These are phyloP conservation scores for Platalea minor DNA, from an alignment of 2,797 vertebrate genomes.

Conservation along the genomic window DNA sequence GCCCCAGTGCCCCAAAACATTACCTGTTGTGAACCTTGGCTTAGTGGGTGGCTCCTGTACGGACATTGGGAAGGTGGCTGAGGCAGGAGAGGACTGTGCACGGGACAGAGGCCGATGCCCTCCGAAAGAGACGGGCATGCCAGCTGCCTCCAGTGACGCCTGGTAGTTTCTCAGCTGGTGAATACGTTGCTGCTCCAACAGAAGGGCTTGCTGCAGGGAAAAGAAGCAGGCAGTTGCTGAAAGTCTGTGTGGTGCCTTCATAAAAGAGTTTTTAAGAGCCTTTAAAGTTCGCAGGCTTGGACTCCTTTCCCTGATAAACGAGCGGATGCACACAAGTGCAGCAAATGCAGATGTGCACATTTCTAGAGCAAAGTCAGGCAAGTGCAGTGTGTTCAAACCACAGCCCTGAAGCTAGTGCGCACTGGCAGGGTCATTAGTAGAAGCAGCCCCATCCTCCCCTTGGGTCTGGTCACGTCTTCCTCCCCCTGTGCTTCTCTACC, in stretches of 20 bases:
- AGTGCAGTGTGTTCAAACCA: background rate
- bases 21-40: conserved; percentile 95
- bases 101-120: conserved; percentile 92
- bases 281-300: background rate
- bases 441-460: background rate
- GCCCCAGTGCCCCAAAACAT: background rate
- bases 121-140: conserved; percentile 86
- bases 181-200: conserved; percentile 95
- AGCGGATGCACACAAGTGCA: rapidly evolving
- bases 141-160: conserved; percentile 93
- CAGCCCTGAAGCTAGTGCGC: background rate
- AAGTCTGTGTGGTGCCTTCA: background rate
- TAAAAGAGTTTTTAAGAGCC: background rate
- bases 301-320: background rate
- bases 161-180: conserved; percentile 97
- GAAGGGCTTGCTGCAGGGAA: conserved; percentile 85
- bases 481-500: no score
- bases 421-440: background rate
- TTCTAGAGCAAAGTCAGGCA: background rate
- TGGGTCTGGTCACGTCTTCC: background rate
- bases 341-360: background rate
- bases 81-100: conserved; percentile 93
- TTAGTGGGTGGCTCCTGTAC: conserved; percentile 88
- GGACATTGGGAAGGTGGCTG: conserved; percentile 89
- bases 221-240: background rate